phyloP scores from a whole-genome alignment of 2,113 vertebrate species.

The Bucco capensis region DNA sequence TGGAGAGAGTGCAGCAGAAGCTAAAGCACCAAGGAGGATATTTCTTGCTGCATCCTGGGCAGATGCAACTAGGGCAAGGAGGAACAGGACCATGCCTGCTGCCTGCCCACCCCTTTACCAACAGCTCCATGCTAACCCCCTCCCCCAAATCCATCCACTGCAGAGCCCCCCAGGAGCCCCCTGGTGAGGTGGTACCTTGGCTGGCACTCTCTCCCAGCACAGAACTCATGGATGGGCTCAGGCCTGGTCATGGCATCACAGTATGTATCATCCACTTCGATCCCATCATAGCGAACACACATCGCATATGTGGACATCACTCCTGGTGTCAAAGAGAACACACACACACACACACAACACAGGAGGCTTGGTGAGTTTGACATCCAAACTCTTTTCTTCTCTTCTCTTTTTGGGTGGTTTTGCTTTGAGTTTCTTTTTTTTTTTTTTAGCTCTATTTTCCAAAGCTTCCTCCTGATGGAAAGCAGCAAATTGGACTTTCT shows the following conservation, averaged over 20 bases:
- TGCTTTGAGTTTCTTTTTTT: too few species aligned
- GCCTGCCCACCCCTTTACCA: too few species aligned
- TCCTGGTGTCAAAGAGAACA: conserved; percentile 73
- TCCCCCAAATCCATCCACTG: background rate
- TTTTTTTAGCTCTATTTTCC: background rate
- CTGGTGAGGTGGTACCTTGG: conserved; percentile 79
- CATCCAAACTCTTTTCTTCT: background rate
- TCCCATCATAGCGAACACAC: conserved; percentile 93
- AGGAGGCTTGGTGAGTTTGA: background rate
- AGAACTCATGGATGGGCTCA: conserved; percentile 95
- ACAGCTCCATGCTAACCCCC: background rate
- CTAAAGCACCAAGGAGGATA: background rate
- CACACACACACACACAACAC: conserved; percentile 22
- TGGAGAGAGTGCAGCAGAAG: too few species aligned
- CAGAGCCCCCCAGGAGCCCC: background rate
- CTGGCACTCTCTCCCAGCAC: conserved; percentile 92
- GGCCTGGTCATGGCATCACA: conserved; percentile 93
- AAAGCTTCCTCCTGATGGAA: background rate
- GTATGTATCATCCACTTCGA: conserved; percentile 91
- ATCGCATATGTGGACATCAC: conserved; percentile 89
- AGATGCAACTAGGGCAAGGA: background rate
- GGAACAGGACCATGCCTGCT: background rate
- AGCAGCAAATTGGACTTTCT: background rate
- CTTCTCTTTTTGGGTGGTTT: background rate
- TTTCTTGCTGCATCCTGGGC: background rate